phyloP scores from a whole-genome alignment of 30 jellyfish, hydroid and myxozoan genomes.

The Haliclystus octoradiatus region DNA sequence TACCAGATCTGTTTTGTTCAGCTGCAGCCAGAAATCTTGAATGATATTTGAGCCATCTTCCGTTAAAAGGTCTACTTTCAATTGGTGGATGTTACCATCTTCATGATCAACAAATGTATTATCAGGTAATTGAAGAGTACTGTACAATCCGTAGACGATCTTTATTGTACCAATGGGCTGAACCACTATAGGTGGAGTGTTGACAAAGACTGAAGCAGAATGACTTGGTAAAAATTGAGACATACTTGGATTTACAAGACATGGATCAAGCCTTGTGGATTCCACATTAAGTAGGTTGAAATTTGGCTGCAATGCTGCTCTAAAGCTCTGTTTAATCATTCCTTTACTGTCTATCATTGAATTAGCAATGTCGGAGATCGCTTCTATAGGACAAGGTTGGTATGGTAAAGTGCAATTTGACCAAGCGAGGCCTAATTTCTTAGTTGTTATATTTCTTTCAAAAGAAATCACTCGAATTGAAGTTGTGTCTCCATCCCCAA shows the following conservation, averaged over 20 bases:
- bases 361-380: background rate
- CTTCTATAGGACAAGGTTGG: background rate
- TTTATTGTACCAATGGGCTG: background rate
- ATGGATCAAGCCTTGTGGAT: background rate
- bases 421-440: background rate
- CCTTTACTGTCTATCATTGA: conserved; percentile 4
- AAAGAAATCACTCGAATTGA: background rate
- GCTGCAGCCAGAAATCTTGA: background rate
- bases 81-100: conserved; percentile 63
- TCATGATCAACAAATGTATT: conserved; percentile 39
- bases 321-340: conserved; percentile 9
- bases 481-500: background rate
- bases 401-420: background rate
- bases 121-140: conserved; percentile 26
- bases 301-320: conserved; percentile 40
- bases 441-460: background rate
- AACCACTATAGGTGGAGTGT: background rate
- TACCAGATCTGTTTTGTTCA: background rate
- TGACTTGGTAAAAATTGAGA: background rate
- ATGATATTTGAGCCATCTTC: background rate
- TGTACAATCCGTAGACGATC: background rate
- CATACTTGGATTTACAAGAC: background rate
- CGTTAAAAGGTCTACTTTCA: conserved; percentile 6
- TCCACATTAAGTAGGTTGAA: conserved; percentile 7
- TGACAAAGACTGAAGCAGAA: background rate